Base-by-base conservation (phyloP, 2,888 invertebrate species). In the Tribolium freemani region DNA sequence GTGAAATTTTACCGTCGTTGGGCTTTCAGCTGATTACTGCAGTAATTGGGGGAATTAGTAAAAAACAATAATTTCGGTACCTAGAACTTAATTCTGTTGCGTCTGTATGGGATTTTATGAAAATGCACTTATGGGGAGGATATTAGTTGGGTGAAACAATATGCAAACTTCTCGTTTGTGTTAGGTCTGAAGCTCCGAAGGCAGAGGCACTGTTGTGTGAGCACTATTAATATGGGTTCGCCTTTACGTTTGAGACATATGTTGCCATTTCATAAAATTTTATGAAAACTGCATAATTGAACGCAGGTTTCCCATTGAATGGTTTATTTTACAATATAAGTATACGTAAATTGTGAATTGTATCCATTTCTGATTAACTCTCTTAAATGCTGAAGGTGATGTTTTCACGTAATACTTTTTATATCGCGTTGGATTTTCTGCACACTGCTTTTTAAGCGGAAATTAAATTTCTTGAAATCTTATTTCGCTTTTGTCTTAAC, bases 401-500 rank as follows among this genome's bases (percentile, higher is more conserved):
- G 38, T n/a, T 38, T 11, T 20, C 20, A 46, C 20, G 9, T 60
- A 21, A 48, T 45, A 58, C 13, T 45, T 61, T 45, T 53, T 45
- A 20, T 10, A n/a, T 3, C 10, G 26, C 9, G 11, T 20, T 61
- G 51, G 45, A 30, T 46, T 46, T 54, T 48, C 57, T 4, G 57
- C 50, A 46, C 68, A 57, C 11, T 56, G 67, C 57, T 68, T 69
- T 69, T 69, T 38, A 68, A 71, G 68, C 75, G 75, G 72, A 76
- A 76, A 76, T 76, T 76, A 74, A 76, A 76, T 76, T 76, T 72
- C 74, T 71, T 67, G 53, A 71, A 73, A 72, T 72, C 71, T 68
- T 64, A 57, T 68, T 68, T 67, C 67, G 58, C 68, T 68, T 72
- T 74, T 72, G 70, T 72, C 67, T 67, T 71, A 69, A 74, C 72